These are phyloP conservation scores for Prolemur simus DNA, from an alignment of 2,113 vertebrate genomes.

Conservation along the genomic window DNA sequence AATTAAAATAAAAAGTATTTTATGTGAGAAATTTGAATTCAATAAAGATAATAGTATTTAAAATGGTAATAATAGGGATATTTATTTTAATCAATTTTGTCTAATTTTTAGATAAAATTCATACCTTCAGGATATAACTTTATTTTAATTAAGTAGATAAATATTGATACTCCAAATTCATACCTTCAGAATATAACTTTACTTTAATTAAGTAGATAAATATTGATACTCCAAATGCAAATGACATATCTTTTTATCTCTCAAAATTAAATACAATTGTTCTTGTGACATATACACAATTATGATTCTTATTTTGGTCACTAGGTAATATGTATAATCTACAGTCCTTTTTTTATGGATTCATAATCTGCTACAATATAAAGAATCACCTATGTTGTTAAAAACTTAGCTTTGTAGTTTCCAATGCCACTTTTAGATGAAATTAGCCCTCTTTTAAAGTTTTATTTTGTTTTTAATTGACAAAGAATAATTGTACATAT, in stretches of 20 bases:
- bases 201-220: neutral
- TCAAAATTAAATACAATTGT: neutral
- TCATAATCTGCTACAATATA: neutral
- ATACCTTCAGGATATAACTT: neutral
- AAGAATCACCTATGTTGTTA: neutral
- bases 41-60: neutral
- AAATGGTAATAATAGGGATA: neutral
- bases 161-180: neutral
- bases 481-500: neutral
- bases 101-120: neutral
- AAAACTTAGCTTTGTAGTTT: fast-evolving
- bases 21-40: neutral
- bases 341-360: neutral
- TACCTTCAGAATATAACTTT: neutral
- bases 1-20: neutral
- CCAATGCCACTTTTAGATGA: neutral
- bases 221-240: neutral
- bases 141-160: neutral
- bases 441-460: neutral
- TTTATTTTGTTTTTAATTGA: neutral
- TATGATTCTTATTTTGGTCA: neutral
- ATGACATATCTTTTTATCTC: neutral
- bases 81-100: neutral
- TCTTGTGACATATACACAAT: neutral
- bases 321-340: neutral